Percentiles rank a stretch among this genome's conserved stretches.
These are phyloP conservation scores for Ailuropoda melanoleuca DNA, from an alignment of 2,113 vertebrate species.

Conservation along the genomic window DNA sequence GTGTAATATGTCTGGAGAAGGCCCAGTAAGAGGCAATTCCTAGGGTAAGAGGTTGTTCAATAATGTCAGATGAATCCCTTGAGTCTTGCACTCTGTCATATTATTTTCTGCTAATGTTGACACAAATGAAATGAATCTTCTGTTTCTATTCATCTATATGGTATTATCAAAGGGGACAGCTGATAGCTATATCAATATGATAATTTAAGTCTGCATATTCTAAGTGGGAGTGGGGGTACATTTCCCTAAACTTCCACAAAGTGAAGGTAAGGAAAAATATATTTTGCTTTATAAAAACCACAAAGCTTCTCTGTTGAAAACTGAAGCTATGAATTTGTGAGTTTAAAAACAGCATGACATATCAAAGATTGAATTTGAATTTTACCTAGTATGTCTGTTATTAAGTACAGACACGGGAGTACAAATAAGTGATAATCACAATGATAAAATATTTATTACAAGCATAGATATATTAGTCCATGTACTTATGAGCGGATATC, in stretches of 20 bases:
- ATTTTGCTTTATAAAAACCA: background rate
- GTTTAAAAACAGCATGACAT: background rate
- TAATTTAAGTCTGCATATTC: constrained; percentile 65
- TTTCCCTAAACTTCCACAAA: background rate
- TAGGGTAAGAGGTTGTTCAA: constrained; percentile 73
- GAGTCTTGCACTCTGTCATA: constrained; percentile 81
- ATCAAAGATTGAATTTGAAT: background rate
- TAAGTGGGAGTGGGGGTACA: background rate
- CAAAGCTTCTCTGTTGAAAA: background rate
- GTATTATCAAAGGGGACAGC: constrained; percentile 81
- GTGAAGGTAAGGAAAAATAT: background rate
- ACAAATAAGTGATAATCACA: background rate
- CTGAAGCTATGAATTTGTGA: background rate
- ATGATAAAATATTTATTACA: background rate
- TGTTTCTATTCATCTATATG: constrained; percentile 83
- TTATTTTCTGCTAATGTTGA: constrained; percentile 86
- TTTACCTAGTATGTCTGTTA: background rate
- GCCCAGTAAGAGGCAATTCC: constrained; percentile 73
- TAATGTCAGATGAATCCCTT: constrained; percentile 83
- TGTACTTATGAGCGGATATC: background rate
- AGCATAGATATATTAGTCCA: background rate
- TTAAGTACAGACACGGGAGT: background rate
- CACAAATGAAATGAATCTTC: constrained; percentile 86
- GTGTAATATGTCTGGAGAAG: constrained; percentile 71
- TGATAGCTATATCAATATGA: constrained; percentile 81